Conservation (phyloP, 1,140 invertebrate species). For the Spodoptera litura region DNA sequence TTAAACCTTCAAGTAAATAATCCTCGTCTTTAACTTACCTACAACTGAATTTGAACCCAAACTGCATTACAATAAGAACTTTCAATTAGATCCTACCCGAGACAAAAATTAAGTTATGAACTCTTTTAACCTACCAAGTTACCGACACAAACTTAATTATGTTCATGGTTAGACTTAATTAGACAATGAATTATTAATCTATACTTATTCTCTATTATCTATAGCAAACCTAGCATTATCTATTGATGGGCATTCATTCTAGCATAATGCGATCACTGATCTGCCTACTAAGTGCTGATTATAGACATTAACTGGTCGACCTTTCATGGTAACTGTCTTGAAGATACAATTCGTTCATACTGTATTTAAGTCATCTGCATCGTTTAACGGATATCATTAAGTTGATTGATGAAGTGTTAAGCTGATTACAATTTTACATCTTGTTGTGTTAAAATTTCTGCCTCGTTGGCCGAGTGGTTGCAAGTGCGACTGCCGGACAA, state of each 20-base stretch:
- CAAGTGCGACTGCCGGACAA: too few relatives aligned
- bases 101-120: too few relatives aligned
- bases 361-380: not conserved
- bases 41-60: too few relatives aligned
- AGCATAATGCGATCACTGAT: conserved; percentile 13
- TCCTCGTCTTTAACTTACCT: too few relatives aligned
- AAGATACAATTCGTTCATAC: not conserved
- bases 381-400: conserved; percentile 1
- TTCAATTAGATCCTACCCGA: too few relatives aligned
- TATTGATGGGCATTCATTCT: conserved; percentile 18
- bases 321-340: conserved; percentile 14
- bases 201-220: conserved; percentile 26
- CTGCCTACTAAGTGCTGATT: conserved; percentile 12
- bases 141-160: conserved; percentile 18
- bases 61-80: too few relatives aligned
- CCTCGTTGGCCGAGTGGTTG: too few relatives aligned
- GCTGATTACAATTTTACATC: too few relatives aligned
- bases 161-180: conserved; percentile 24
- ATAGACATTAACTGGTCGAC: conserved; percentile 4
- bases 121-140: not conserved
- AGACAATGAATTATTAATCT: conserved; percentile 29
- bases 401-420: not conserved
- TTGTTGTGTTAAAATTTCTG: too few relatives aligned
- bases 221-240: conserved; percentile 35
- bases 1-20: too few relatives aligned